These are phyloP conservation scores for Hydrolagus colliei DNA, from an alignment of 2,797 vertebrate genomes.

Conservation along the genomic window DNA sequence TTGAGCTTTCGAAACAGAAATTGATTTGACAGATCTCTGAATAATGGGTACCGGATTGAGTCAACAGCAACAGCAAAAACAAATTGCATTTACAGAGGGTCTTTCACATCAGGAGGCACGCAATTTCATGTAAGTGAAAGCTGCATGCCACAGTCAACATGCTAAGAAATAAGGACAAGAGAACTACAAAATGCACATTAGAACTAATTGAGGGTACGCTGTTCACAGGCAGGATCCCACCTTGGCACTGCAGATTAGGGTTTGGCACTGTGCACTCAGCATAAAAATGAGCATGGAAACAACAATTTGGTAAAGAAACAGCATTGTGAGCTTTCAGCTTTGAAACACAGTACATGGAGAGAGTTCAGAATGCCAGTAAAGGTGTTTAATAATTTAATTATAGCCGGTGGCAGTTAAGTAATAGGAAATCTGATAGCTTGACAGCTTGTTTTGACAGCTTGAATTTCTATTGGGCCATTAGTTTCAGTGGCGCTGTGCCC, in stretches of 20 bases:
- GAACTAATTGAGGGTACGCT: too few relatives aligned
- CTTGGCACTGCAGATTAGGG: neutral
- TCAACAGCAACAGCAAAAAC: too few relatives aligned
- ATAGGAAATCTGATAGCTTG: neutral
- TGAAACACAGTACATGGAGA: neutral
- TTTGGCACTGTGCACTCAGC: neutral
- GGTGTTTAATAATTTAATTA: constrained; percentile 16
- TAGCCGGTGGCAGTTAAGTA: neutral
- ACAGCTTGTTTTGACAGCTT: neutral
- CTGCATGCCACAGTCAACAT: neutral
- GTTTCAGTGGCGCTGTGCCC: neutral
- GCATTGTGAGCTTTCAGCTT: neutral
- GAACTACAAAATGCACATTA: neutral
- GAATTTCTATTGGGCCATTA: neutral
- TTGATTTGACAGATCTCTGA: too few relatives aligned
- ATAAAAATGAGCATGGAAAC: neutral
- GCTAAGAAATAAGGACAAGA: neutral
- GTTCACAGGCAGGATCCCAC: neutral
- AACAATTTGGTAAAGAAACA: neutral
- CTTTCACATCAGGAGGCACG: too few relatives aligned
- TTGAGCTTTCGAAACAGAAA: too few relatives aligned
- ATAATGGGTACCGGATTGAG: too few relatives aligned
- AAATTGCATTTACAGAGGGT: too few relatives aligned
- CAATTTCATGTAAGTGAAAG: neutral
- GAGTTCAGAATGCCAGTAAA: neutral